phyloP scores from a whole-genome alignment of 2,113 vertebrate genomes.

The Chaetops frenatus region DNA sequence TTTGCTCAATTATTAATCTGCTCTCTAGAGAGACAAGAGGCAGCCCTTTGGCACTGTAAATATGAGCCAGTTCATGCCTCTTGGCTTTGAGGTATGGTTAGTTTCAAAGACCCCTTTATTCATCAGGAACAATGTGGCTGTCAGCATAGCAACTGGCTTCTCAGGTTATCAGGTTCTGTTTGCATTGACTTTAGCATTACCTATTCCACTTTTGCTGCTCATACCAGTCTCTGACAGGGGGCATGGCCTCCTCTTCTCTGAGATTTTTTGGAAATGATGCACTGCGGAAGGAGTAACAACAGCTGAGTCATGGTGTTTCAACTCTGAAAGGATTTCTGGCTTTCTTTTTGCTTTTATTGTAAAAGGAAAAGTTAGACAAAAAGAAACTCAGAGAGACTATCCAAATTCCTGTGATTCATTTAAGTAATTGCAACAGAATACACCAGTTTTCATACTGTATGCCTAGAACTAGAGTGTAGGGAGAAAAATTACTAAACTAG shows the following conservation, averaged over 20 bases:
- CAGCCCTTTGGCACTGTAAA: neutral
- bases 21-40: neutral
- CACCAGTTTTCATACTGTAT: neutral
- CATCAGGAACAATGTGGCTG: neutral
- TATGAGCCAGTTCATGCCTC: neutral
- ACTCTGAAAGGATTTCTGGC: neutral
- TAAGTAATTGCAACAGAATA: neutral
- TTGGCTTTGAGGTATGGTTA: neutral
- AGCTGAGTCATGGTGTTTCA: neutral
- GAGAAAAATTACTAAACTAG: neutral
- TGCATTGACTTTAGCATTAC: neutral
- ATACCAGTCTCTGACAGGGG: neutral
- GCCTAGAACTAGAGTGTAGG: neutral
- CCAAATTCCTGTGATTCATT: neutral
- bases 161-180: neutral
- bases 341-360: neutral
- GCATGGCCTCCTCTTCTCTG: neutral
- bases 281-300: fast-evolving
- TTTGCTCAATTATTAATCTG: neutral
- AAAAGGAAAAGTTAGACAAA: neutral
- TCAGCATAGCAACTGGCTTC: neutral
- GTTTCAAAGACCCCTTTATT: neutral
- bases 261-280: neutral
- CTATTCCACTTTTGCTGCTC: neutral
- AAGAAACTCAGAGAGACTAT: neutral